Conservation (phyloP, 2,113 vertebrate genomes). For the Girardinichthys multiradiatus region DNA sequence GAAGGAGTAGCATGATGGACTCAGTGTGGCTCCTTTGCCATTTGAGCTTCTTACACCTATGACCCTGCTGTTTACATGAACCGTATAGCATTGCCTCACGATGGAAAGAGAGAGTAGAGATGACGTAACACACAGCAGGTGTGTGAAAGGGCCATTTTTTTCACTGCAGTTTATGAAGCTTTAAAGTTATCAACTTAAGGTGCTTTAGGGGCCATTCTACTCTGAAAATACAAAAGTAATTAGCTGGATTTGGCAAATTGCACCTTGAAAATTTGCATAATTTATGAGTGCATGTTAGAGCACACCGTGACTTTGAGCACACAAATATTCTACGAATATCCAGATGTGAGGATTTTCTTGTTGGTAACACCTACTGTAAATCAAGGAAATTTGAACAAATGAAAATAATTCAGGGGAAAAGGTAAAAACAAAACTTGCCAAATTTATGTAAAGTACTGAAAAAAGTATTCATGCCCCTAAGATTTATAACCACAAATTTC, state of each 20-base stretch:
- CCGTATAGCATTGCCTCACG: not conserved
- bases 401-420: not conserved
- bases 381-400: not conserved
- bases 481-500: too few species aligned
- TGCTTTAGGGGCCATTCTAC: not conserved
- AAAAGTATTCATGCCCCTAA: not conserved
- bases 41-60: constrained; percentile 29
- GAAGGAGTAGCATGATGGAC: constrained; percentile 12
- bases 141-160: not conserved
- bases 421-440: too few species aligned
- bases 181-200: not conserved
- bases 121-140: not conserved
- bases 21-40: constrained; percentile 6
- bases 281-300: not conserved
- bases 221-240: not conserved
- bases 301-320: not conserved
- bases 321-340: not conserved
- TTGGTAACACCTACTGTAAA: not conserved
- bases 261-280: not conserved
- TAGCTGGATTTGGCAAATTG: too few species aligned
- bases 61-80: constrained; percentile 6
- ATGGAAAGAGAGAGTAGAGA: not conserved
- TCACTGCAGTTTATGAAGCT: not conserved
- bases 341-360: not conserved
- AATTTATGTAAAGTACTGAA: too few species aligned